Percentiles rank a stretch among this genome's conserved stretches.
Conservation (phyloP, 1,140 invertebrate genomes). For the Physella acuta region DNA sequence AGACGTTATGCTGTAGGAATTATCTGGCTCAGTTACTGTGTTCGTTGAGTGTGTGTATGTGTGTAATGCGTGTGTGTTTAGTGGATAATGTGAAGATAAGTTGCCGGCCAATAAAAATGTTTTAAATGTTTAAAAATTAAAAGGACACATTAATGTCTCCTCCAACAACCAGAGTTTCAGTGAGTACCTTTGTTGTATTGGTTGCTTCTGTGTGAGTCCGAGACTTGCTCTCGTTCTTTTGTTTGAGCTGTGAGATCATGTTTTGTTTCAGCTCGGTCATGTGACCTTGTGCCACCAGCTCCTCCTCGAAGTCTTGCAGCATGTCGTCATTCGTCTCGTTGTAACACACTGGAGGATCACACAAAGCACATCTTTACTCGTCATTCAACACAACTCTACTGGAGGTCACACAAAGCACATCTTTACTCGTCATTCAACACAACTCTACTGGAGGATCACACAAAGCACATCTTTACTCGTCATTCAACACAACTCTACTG, state of each 20-base stretch:
- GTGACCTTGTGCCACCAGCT: constrained; percentile 43
- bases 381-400: neutral
- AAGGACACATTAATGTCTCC: no score
- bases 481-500: no score
- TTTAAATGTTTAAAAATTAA: no score
- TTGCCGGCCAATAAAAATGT: no score
- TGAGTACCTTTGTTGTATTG: no score
- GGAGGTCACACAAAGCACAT: neutral
- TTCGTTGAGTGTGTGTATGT: no score
- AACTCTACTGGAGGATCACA: neutral
- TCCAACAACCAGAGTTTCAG: no score
- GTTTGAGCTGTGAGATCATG: constrained; percentile 40
- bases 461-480: neutral
- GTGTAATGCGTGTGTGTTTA: no score
- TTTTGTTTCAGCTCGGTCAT: constrained; percentile 43
- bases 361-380: neutral
- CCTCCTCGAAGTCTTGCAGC: constrained; percentile 43
- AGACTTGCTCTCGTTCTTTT: no score
- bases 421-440: neutral
- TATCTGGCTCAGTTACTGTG: no score
- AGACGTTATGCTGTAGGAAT: neutral
- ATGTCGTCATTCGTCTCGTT: constrained; percentile 40
- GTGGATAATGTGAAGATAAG: no score
- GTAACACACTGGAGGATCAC: constrained; percentile 46
- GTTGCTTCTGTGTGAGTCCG: no score